A percentile compares a stretch with the other conserved stretches of the same genome.
phyloP scores from a whole-genome alignment of 2,888 invertebrate species.

The Elaeidobius kamerunicus region DNA sequence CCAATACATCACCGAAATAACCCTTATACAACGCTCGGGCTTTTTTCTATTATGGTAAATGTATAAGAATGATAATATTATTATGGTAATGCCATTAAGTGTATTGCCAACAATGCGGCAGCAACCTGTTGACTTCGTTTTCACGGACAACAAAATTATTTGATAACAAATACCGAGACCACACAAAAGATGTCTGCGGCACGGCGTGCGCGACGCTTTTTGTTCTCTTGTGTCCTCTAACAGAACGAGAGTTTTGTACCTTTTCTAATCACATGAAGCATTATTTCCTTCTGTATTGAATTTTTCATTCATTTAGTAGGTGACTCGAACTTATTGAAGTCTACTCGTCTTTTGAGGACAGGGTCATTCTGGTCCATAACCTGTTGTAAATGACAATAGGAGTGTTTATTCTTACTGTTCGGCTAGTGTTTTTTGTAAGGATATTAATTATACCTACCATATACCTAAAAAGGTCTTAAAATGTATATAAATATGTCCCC shows the following conservation, averaged over 20 bases:
- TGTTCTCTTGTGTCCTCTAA: constrained; percentile 22
- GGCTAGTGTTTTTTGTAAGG: too few relatives aligned
- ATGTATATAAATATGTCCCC: too few relatives aligned
- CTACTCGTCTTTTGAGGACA: neutral
- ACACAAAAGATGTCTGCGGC: constrained; percentile 27
- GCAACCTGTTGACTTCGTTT: constrained; percentile 50
- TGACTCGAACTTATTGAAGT: too few relatives aligned
- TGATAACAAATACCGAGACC: constrained; percentile 48
- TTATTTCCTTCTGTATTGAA: constrained; percentile 16
- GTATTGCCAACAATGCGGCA: constrained; percentile 47
- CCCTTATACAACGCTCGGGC: constrained; percentile 19
- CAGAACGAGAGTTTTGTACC: constrained; percentile 22
- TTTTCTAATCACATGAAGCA: constrained; percentile 14
- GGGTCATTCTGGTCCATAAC: too few relatives aligned
- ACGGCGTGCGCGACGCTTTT: constrained; percentile 24
- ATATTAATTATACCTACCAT: too few relatives aligned
- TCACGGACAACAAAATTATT: constrained; percentile 51
- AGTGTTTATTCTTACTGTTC: too few relatives aligned
- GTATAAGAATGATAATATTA: constrained; percentile 52
- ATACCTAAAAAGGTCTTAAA: too few relatives aligned
- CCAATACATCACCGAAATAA: constrained; percentile 24
- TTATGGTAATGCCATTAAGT: constrained; percentile 52
- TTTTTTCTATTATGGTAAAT: constrained; percentile 46
- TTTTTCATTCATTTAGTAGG: constrained; percentile 2
- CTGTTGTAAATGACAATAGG: too few relatives aligned